A percentile compares a stretch with the other conserved stretches of the same genome.
Conservation (phyloP, 2,888 invertebrate species). For the Lithophane ornitopus region DNA sequence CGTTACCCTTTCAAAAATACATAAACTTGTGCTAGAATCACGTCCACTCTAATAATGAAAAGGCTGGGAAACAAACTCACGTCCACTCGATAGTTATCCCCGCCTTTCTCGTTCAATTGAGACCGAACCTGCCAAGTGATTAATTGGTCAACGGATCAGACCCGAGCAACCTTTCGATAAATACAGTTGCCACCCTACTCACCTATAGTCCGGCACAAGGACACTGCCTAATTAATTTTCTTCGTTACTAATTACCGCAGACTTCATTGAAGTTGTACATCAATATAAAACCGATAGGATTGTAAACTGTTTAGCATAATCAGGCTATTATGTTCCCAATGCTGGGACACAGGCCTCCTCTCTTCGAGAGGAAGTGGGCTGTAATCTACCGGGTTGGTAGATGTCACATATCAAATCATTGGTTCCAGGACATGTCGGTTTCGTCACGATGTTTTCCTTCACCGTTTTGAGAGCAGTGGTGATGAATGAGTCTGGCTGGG, state of each 20-base stretch:
- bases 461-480: too few relatives aligned
- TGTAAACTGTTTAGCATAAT: not conserved
- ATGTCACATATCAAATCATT: too few relatives aligned
- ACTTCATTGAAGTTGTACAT: not conserved
- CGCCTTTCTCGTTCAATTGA: slow-evolving; percentile 22
- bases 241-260: not conserved
- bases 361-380: too few relatives aligned
- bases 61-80: not conserved
- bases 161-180: slow-evolving; percentile 31
- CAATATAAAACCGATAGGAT: not conserved
- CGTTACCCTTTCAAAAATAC: too few relatives aligned
- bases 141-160: slow-evolving; percentile 37
- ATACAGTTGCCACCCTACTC: slow-evolving; percentile 32
- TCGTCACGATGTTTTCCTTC: too few relatives aligned
- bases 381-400: too few relatives aligned
- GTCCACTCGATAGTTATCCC: not conserved
- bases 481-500: too few relatives aligned
- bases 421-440: too few relatives aligned
- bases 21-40: not conserved
- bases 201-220: slow-evolving; percentile 28
- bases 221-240: slow-evolving; percentile 27
- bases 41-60: not conserved
- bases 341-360: too few relatives aligned
- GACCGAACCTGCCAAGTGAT: slow-evolving; percentile 28
- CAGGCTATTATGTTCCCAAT: too few relatives aligned